Conservation (phyloP, 2,888 invertebrate genomes). For the Archips xylosteana region DNA sequence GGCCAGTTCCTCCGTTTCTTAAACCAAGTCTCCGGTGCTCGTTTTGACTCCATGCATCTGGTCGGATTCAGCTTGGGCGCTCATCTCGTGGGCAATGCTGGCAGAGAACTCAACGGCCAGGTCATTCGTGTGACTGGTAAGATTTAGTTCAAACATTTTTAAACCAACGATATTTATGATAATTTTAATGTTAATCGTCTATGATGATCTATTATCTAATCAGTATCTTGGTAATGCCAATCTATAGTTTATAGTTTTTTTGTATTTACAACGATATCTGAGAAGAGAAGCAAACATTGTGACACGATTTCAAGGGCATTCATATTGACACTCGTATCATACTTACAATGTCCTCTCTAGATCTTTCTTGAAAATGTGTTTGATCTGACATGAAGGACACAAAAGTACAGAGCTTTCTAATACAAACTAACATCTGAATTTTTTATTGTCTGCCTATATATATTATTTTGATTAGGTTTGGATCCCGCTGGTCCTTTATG, state of each 20-base stretch:
- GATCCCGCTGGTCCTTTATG: conserved; percentile 75
- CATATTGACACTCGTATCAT: not conserved
- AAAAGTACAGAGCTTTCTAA: too few species aligned
- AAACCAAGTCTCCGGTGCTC: conserved; percentile 50
- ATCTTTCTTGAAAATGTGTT: too few species aligned
- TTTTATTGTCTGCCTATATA: too few species aligned
- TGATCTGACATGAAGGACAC: too few species aligned
- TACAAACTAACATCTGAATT: too few species aligned
- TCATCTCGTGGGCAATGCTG: conserved; percentile 49
- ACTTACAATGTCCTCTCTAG: too few species aligned
- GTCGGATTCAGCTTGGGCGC: conserved; percentile 49
- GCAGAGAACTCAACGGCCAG: conserved; percentile 48
- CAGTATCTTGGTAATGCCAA: not conserved
- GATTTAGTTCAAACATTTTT: not conserved
- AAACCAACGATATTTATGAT: not conserved
- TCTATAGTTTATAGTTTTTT: too few species aligned
- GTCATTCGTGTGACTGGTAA: conserved; percentile 62
- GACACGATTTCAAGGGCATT: not conserved
- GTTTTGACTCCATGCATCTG: conserved; percentile 50
- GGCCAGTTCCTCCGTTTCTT: conserved; percentile 61
- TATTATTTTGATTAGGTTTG: conserved; percentile 41
- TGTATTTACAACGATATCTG: not conserved
- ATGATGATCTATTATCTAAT: not conserved
- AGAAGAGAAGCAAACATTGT: not conserved
- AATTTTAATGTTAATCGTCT: not conserved